Evolutionary conservation across 2,888 invertebrate genomes (phyloP).

Genomic region (Bimastos eiseni): DNA sequence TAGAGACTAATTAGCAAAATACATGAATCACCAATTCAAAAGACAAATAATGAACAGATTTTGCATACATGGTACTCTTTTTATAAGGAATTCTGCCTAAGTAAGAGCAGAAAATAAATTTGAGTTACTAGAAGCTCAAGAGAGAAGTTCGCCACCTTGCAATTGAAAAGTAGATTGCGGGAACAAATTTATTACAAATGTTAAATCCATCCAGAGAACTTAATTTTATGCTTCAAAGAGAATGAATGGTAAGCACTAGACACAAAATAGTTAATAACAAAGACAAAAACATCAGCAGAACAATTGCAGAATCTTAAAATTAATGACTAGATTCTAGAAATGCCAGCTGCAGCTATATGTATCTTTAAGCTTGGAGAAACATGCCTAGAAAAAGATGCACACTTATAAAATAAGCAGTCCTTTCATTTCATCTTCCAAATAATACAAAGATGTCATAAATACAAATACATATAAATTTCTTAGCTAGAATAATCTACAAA

Average conservation of each 20-base stretch:
- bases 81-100: too few species aligned
- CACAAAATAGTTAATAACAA: not conserved
- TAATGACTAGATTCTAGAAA: slow-evolving; percentile 10
- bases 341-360: not conserved
- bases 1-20: not conserved
- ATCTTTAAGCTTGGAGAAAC: not conserved
- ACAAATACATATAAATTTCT: not conserved
- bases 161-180: not conserved
- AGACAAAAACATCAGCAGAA: not conserved
- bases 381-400: not conserved
- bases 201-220: not conserved
- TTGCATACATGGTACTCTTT: too few species aligned
- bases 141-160: too few species aligned
- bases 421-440: not conserved
- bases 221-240: not conserved
- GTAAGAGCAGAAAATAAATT: too few species aligned
- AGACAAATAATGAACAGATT: too few species aligned
- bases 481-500: not conserved
- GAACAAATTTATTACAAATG: not conserved
- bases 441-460: not conserved
- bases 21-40: not conserved
- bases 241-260: not conserved
- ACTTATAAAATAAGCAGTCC: too few species aligned
- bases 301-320: not conserved
- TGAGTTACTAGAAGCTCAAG: too few species aligned